These are phyloP conservation scores for Pristionchus maxplancki DNA, from an alignment of 2,888 invertebrate species.

Conservation along the genomic window DNA sequence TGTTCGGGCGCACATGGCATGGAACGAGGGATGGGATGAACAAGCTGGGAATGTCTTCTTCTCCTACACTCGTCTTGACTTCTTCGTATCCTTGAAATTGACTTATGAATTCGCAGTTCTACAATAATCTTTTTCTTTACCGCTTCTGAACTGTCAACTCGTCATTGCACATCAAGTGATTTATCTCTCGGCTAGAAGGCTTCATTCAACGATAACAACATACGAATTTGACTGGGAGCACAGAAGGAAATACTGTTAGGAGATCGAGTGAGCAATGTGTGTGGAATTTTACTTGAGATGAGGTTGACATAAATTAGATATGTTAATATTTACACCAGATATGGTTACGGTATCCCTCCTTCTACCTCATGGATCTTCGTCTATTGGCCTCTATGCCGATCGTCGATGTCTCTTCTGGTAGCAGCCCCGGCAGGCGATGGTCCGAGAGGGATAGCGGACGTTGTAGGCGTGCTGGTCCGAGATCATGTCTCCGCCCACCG, in stretches of 20 bases:
- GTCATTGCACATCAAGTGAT: neutral
- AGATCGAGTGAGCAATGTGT: neutral
- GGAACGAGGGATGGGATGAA: neutral
- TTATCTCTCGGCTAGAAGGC: neutral
- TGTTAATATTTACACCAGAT: neutral
- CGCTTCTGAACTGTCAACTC: too few species aligned
- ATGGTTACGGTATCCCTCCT: too few species aligned
- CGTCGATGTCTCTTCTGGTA: neutral
- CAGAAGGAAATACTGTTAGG: neutral
- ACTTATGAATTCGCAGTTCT: too few species aligned
- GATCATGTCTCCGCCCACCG: neutral
- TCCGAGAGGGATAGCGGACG: neutral
- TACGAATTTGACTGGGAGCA: neutral
- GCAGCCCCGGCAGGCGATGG: neutral
- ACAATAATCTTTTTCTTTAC: too few species aligned
- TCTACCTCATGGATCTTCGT: neutral
- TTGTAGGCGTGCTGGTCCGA: neutral
- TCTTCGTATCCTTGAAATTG: too few species aligned
- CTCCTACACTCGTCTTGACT: too few species aligned
- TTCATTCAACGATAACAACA: neutral
- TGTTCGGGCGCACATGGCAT: neutral
- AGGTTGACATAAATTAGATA: neutral
- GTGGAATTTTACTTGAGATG: neutral
- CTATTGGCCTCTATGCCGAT: neutral
- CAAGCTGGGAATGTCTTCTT: neutral